Conservation (phyloP, 2,888 invertebrate species). For the Ryuthela nishihirai region DNA sequence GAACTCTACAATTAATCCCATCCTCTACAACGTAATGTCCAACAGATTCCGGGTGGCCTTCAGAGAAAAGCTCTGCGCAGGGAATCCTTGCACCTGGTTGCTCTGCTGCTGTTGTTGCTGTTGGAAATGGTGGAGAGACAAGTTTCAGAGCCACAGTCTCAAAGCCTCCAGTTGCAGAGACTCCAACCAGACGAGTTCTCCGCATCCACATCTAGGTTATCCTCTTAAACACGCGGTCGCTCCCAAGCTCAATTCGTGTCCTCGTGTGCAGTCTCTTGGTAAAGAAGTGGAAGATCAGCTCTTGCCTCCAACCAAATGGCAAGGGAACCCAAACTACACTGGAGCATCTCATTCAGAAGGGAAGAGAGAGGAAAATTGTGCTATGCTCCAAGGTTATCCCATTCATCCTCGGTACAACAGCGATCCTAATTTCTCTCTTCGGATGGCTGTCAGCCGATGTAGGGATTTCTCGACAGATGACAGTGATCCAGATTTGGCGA, state of each 20-base stretch:
- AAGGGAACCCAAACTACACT: background rate
- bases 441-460: background rate
- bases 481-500: slow-evolving; percentile 3
- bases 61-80: slow-evolving; percentile 39
- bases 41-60: slow-evolving; percentile 45
- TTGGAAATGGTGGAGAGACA: slow-evolving; percentile 9
- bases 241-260: background rate
- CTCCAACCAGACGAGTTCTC: slow-evolving; percentile 4
- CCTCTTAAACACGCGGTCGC: background rate
- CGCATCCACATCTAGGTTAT: slow-evolving; percentile 1
- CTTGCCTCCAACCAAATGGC: background rate
- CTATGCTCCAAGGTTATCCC: too few relatives aligned
- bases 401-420: slow-evolving; percentile 4
- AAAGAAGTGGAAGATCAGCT: background rate
- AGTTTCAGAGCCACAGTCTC: background rate
- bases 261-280: background rate
- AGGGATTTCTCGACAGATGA: slow-evolving; percentile 1
- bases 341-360: slow-evolving; percentile 10
- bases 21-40: slow-evolving; percentile 43
- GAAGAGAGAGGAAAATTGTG: background rate
- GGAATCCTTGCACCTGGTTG: slow-evolving; percentile 11
- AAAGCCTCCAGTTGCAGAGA: background rate
- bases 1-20: slow-evolving; percentile 43
- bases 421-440: slow-evolving; percentile 13
- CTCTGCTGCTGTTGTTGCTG: slow-evolving; percentile 25